Conservation (phyloP, 2,888 invertebrate genomes). For the Cactoblastis cactorum region DNA sequence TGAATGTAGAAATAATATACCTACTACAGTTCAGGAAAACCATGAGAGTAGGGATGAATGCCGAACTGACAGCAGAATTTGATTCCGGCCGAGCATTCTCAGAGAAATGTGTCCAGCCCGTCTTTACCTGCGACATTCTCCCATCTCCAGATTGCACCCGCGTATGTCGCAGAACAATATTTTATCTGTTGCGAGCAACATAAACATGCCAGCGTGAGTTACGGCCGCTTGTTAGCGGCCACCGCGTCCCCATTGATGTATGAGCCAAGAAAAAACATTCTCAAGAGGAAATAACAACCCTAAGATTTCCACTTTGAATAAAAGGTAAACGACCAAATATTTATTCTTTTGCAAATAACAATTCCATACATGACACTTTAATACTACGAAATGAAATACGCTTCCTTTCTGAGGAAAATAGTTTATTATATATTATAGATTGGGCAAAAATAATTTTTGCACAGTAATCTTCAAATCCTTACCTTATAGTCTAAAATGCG, state of each 20-base stretch:
- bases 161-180: neutral
- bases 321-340: neutral
- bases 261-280: neutral
- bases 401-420: too few species aligned
- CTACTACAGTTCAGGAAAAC: too few species aligned
- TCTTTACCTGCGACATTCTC: neutral
- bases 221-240: constrained; percentile 10
- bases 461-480: too few species aligned
- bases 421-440: too few species aligned
- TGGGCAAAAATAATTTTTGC: too few species aligned
- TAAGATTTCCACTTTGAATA: neutral
- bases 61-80: neutral
- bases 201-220: constrained; percentile 10
- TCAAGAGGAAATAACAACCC: neutral
- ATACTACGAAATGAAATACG: too few species aligned
- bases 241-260: constrained; percentile 2
- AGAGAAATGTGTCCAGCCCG: neutral
- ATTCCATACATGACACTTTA: too few species aligned
- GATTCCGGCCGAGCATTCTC: neutral
- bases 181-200: constrained; percentile 2
- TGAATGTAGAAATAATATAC: too few species aligned
- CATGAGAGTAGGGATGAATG: too few species aligned
- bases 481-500: too few species aligned
- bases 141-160: neutral
- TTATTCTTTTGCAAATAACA: too few species aligned